phyloP scores from a whole-genome alignment of 2,113 vertebrate species.

The Lepidothrix coronata region DNA sequence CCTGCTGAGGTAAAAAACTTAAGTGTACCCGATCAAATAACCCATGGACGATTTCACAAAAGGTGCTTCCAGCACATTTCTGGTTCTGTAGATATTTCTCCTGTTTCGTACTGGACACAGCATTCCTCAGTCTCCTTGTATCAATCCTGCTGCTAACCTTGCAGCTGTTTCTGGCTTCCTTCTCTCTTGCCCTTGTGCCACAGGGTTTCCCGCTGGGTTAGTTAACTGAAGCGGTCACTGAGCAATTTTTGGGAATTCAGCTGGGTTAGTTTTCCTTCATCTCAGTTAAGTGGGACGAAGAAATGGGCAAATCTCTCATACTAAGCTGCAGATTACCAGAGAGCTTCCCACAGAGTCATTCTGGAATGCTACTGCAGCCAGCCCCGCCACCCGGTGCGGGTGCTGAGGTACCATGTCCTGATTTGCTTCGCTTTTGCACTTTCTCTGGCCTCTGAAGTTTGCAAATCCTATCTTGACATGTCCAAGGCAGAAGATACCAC shows the following conservation, averaged over 20 bases:
- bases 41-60: not conserved
- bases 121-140: not conserved
- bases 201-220: not conserved
- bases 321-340: not conserved
- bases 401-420: not conserved
- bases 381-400: accelerated
- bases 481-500: not conserved
- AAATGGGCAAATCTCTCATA: not conserved
- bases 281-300: not conserved
- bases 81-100: not conserved
- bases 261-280: not conserved
- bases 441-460: not conserved
- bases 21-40: not conserved
- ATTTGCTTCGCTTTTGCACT: accelerated
- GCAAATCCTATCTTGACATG: not conserved
- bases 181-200: not conserved
- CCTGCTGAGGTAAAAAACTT: not conserved
- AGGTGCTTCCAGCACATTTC: not conserved
- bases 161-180: not conserved
- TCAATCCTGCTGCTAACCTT: not conserved
- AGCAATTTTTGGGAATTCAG: not conserved
- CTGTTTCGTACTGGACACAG: not conserved
- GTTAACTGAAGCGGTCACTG: not conserved
- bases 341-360: not conserved
- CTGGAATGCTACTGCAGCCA: not conserved